Conservation (phyloP, 2,113 vertebrate genomes). For the Burhinus bistriatus region DNA sequence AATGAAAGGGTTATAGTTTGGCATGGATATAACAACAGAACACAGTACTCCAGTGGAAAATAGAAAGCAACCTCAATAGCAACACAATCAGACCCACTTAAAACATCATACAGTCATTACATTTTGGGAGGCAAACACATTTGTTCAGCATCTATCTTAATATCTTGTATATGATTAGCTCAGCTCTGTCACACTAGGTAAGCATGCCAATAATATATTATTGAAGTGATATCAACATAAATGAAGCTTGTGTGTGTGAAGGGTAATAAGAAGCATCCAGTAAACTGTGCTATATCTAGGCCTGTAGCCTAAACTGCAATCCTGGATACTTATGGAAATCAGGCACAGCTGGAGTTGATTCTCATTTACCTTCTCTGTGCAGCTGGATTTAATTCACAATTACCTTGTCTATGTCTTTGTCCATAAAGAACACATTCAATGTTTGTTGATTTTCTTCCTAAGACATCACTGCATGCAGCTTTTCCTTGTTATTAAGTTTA, state of each 20-base stretch:
- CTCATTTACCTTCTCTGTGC: neutral
- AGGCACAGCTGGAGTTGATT: neutral
- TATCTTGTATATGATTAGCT: slow-evolving; percentile 42
- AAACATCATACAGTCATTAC: neutral
- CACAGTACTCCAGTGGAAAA: neutral
- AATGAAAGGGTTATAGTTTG: neutral
- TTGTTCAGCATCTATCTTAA: slow-evolving; percentile 28
- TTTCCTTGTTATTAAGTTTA: neutral
- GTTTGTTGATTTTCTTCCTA: neutral
- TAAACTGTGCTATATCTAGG: neutral
- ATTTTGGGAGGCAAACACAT: slow-evolving; percentile 13
- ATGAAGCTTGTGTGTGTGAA: neutral
- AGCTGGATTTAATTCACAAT: slow-evolving; percentile 4
- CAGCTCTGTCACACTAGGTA: neutral
- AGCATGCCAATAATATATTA: slow-evolving; percentile 10
- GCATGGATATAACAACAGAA: neutral
- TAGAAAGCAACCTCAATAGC: neutral
- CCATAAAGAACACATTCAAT: neutral
- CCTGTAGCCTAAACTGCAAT: neutral
- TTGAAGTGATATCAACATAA: slow-evolving; percentile 7
- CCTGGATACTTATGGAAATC: neutral
- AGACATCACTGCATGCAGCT: neutral
- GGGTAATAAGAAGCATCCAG: neutral
- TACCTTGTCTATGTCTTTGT: neutral
- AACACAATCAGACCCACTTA: slow-evolving; percentile 25